A percentile compares a stretch with the other conserved stretches of the same genome.
phyloP scores from a whole-genome alignment of 2,888 invertebrate genomes.

The Malthinus flaveolus region DNA sequence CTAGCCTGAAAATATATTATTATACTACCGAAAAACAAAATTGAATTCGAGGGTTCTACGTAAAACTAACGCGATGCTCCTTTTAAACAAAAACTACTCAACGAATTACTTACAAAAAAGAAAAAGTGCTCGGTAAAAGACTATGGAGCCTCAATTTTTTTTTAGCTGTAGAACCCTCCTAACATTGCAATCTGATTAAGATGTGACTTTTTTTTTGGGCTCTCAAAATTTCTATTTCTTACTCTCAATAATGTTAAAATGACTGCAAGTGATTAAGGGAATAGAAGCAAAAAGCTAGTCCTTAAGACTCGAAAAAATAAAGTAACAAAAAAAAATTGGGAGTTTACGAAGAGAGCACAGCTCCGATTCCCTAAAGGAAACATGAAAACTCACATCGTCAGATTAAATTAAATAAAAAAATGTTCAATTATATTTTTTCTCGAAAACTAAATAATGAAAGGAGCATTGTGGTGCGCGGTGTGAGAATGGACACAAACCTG shows the following conservation, averaged over 20 bases:
- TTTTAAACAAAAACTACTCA: slow-evolving; percentile 14
- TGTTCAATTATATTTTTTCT: not conserved
- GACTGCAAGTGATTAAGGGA: slow-evolving; percentile 39
- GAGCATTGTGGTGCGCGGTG: slow-evolving; percentile 42
- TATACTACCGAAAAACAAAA: slow-evolving; percentile 10
- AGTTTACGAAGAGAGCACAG: slow-evolving; percentile 32
- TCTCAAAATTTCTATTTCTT: slow-evolving; percentile 12
- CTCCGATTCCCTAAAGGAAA: slow-evolving; percentile 44
- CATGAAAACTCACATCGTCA: slow-evolving; percentile 51
- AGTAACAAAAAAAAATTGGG: slow-evolving; percentile 33
- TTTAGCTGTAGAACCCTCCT: slow-evolving; percentile 43
- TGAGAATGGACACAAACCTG: slow-evolving; percentile 78
- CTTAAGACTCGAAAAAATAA: slow-evolving; percentile 37
- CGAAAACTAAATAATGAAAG: slow-evolving; percentile 1
- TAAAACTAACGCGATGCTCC: slow-evolving; percentile 26
- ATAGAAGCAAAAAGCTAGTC: slow-evolving; percentile 52
- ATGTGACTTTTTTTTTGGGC: slow-evolving; percentile 48
- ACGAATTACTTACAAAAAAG: slow-evolving; percentile 18
- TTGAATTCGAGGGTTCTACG: slow-evolving; percentile 26
- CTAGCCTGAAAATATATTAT: slow-evolving; percentile 74
- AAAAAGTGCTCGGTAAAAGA: slow-evolving; percentile 12
- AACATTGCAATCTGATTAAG: slow-evolving; percentile 41
- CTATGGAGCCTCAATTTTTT: slow-evolving; percentile 28
- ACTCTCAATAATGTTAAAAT: slow-evolving; percentile 14
- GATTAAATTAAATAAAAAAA: slow-evolving; percentile 26